phyloP scores from a whole-genome alignment of 2,888 invertebrate genomes.

The Lordiphosa andalusiaca region DNA sequence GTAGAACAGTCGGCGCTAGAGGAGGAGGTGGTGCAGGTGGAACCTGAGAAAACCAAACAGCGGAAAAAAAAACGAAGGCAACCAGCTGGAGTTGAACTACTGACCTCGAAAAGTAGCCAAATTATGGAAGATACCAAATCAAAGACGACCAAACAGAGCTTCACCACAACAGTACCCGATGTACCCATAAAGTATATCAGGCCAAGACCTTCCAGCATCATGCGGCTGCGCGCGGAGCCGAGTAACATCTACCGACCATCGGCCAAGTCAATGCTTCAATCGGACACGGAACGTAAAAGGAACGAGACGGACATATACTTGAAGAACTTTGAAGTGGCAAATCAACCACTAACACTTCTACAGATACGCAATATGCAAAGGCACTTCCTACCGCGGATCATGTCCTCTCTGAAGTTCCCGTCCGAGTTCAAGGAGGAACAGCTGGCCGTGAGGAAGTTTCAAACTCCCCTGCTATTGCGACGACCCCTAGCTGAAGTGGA shows the following conservation, averaged over 20 bases:
- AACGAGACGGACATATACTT: accelerated
- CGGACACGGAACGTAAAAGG: neutral
- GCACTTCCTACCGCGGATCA: constrained; percentile 60
- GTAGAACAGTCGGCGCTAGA: constrained; percentile 5
- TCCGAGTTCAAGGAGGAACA: constrained; percentile 52
- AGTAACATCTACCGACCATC: constrained; percentile 37
- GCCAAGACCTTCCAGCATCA: neutral
- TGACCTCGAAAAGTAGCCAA: neutral
- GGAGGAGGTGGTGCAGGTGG: neutral
- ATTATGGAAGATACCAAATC: neutral
- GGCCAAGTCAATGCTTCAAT: neutral
- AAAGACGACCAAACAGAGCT: neutral
- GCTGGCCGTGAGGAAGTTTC: constrained; percentile 9
- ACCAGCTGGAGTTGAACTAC: neutral
- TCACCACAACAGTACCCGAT: too few relatives aligned
- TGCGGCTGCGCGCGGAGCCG: neutral
- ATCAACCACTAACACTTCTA: constrained; percentile 4
- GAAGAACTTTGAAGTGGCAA: constrained; percentile 26
- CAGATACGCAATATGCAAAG: constrained; percentile 37
- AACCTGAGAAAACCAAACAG: neutral
- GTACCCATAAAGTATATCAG: neutral
- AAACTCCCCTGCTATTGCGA: constrained; percentile 17
- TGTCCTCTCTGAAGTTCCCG: constrained; percentile 76
- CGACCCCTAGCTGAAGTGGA: neutral
- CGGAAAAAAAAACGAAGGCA: constrained; percentile 1